A percentile compares a stretch with the other conserved stretches of the same genome.
Conservation (phyloP, 2,113 vertebrate species). For the Chloroceryle aenea region DNA sequence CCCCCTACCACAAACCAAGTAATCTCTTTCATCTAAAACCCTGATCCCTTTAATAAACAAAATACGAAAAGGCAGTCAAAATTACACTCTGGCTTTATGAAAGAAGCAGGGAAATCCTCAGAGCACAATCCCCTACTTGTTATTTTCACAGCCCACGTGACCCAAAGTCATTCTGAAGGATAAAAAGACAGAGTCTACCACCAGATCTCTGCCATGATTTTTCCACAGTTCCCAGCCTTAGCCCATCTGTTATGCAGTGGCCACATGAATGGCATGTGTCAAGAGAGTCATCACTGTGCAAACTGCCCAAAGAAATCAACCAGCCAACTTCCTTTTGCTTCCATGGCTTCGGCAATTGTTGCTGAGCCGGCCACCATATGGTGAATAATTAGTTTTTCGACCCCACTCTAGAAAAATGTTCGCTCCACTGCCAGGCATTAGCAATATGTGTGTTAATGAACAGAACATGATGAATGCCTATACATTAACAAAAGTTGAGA, state of each 20-base stretch:
- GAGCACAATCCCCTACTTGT: conserved; percentile 91
- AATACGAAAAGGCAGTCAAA: conserved; percentile 85
- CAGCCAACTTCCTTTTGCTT: conserved; percentile 84
- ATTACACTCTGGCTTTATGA: conserved; percentile 83
- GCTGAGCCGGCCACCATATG: conserved; percentile 91
- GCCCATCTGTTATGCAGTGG: conserved; percentile 93
- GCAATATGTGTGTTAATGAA: conserved; percentile 85
- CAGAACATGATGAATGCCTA: conserved; percentile 85
- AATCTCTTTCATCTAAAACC: conserved; percentile 85
- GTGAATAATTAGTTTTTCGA: conserved; percentile 97
- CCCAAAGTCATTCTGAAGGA: conserved; percentile 87
- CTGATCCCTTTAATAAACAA: conserved; percentile 90
- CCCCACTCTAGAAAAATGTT: conserved; percentile 86
- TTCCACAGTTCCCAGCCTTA: conserved; percentile 87
- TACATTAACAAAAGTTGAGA: conserved; percentile 83
- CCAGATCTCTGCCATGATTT: conserved; percentile 88
- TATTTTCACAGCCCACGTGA: conserved; percentile 85
- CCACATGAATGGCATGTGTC: conserved; percentile 94
- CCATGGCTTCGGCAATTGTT: conserved; percentile 83
- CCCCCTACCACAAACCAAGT: conserved; percentile 79
- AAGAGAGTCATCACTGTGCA: conserved; percentile 86
- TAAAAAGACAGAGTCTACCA: conserved; percentile 85
- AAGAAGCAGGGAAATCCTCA: conserved; percentile 83
- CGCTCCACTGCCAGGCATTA: conserved; percentile 77
- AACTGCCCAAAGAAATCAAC: conserved; percentile 85